Conservation (phyloP, 2,888 invertebrate species). For the Hypomecis punctinalis region DNA sequence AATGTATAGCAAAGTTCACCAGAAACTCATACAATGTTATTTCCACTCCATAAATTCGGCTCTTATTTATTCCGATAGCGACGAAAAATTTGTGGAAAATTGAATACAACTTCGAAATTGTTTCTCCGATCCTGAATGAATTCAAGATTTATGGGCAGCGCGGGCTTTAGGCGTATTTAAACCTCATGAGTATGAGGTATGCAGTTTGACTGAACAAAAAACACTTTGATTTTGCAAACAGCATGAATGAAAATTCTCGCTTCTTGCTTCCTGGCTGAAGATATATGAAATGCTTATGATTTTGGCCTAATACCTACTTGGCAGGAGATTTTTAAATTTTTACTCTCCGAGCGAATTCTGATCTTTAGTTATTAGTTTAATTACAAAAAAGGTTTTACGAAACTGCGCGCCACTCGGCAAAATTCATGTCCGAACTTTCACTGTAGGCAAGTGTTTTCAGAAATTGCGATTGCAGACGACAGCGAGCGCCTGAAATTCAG, state of each 20-base stretch:
- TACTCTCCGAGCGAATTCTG: no score
- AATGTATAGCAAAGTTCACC: constrained; percentile 6
- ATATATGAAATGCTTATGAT: no score
- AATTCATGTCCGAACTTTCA: not conserved
- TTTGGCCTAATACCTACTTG: no score
- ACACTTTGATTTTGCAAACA: no score
- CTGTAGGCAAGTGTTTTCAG: constrained; percentile 1
- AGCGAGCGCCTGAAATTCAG: constrained; percentile 9
- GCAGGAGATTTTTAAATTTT: no score
- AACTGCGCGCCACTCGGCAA: not conserved
- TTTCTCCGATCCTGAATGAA: constrained; percentile 7
- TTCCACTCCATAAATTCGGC: constrained; percentile 28
- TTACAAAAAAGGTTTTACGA: not conserved
- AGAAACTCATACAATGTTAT: constrained; percentile 17
- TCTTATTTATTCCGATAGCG: constrained; percentile 16
- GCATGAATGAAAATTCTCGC: no score
- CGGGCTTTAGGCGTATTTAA: no score
- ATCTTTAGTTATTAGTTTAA: no score
- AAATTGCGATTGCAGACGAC: constrained; percentile 5
- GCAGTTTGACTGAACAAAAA: no score
- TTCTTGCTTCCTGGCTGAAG: no score
- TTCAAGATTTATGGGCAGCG: not conserved
- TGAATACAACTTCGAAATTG: constrained; percentile 32
- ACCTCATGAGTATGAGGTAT: no score
- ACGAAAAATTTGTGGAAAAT: constrained; percentile 45